phyloP scores from a whole-genome alignment of 1,140 invertebrate species.

The Diorhabda elongata region DNA sequence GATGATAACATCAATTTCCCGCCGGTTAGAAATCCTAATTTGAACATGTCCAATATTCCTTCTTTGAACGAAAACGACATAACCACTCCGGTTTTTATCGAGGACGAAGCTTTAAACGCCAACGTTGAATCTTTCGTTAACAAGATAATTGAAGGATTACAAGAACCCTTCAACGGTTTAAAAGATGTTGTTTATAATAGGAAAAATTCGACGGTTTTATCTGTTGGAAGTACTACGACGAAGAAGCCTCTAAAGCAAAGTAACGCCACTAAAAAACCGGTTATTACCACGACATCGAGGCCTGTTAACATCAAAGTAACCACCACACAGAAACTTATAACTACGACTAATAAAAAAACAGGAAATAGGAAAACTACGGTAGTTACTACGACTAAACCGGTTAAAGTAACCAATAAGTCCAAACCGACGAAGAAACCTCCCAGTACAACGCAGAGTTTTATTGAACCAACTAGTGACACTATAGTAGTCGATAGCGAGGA shows the following conservation, averaged over 20 bases:
- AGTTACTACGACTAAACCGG: constrained; percentile 47
- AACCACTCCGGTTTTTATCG: constrained; percentile 66
- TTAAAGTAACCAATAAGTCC: constrained; percentile 36
- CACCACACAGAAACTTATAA: constrained; percentile 22
- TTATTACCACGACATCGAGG: constrained; percentile 33
- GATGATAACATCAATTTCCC: constrained; percentile 74
- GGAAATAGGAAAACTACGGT: constrained; percentile 45
- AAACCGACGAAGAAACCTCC: constrained; percentile 30
- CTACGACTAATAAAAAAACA: constrained; percentile 34
- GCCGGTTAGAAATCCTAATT: constrained; percentile 74
- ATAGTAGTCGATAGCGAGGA: constrained; percentile 51
- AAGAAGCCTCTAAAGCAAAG: constrained; percentile 39
- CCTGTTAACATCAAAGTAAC: constrained; percentile 37
- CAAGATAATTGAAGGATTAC: constrained; percentile 75
- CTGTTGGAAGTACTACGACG: constrained; percentile 41
- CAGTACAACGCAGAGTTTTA: constrained; percentile 34
- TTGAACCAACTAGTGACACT: constrained; percentile 49
- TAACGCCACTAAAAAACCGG: constrained; percentile 38
- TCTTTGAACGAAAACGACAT: constrained; percentile 53
- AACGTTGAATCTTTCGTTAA: constrained; percentile 78
- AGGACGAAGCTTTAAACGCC: constrained; percentile 69
- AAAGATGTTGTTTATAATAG: constrained; percentile 63
- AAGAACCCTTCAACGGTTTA: constrained; percentile 74
- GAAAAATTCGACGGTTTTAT: constrained; percentile 41
- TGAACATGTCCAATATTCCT: constrained; percentile 61